Percentiles rank a stretch among this genome's conserved stretches.
These are phyloP conservation scores for Chaetodon trifascialis DNA, from an alignment of 2,113 vertebrate species.

Conservation along the genomic window DNA sequence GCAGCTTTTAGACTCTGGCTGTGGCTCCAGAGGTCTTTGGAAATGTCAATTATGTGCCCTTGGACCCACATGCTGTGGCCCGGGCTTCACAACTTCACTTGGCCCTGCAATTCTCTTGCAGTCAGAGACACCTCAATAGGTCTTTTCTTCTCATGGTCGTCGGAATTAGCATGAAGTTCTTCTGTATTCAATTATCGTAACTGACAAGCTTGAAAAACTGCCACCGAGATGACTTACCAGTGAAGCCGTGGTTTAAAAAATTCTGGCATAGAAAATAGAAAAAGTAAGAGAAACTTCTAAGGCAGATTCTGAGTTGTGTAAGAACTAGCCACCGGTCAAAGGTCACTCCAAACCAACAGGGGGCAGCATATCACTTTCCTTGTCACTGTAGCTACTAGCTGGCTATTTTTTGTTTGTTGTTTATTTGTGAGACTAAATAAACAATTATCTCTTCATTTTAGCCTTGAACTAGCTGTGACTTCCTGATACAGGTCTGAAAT, in stretches of 20 bases:
- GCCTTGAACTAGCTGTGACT: too few relatives aligned
- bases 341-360: too few relatives aligned
- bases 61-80: constrained; percentile 62
- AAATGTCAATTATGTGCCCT: constrained; percentile 77
- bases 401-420: too few relatives aligned
- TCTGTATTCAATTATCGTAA: neutral
- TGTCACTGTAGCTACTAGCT: too few relatives aligned
- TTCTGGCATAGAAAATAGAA: too few relatives aligned
- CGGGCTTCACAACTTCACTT: constrained; percentile 47
- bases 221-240: neutral
- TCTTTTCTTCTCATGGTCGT: neutral
- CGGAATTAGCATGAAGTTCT: neutral
- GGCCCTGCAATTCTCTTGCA: constrained; percentile 26
- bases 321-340: too few relatives aligned
- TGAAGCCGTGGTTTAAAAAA: neutral
- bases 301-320: too few relatives aligned
- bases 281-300: too few relatives aligned
- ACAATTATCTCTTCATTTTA: too few relatives aligned
- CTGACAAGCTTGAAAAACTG: neutral
- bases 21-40: constrained; percentile 70
- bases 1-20: constrained; percentile 72
- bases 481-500: too few relatives aligned
- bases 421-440: too few relatives aligned
- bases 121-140: constrained; percentile 12
- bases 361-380: too few relatives aligned